Conservation (phyloP, 2,113 vertebrate species). For the Melanostigma gelatinosum region DNA sequence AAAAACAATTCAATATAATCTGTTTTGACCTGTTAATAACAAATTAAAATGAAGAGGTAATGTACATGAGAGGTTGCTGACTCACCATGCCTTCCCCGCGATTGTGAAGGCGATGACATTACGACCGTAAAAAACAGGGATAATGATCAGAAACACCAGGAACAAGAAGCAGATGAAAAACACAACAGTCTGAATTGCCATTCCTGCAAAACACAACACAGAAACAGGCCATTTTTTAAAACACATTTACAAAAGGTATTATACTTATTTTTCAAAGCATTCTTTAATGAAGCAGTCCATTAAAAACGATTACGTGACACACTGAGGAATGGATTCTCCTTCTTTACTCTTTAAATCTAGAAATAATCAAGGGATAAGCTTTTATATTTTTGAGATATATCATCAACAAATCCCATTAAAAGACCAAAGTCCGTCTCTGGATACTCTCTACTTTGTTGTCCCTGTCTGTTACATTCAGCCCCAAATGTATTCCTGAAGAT, state of each 20-base stretch:
- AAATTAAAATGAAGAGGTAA: not conserved
- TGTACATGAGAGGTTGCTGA: not conserved
- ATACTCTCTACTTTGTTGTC: not conserved
- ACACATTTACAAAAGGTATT: not conserved
- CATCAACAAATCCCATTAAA: not conserved
- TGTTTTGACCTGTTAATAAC: not conserved
- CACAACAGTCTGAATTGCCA: conserved; percentile 88
- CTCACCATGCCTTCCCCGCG: conserved; percentile 88
- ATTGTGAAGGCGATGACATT: conserved; percentile 82
- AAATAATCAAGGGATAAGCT: not conserved
- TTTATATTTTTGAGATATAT: not conserved
- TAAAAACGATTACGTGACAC: not conserved
- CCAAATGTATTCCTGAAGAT: not conserved
- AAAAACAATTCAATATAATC: not conserved
- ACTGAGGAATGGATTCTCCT: not conserved
- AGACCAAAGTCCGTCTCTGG: not conserved
- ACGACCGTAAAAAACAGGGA: conserved; percentile 85
- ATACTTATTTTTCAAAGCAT: not conserved
- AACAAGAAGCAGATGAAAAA: conserved; percentile 87
- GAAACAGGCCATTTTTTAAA: not conserved
- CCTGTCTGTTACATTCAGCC: not conserved
- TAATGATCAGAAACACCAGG: conserved; percentile 87
- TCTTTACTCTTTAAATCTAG: not conserved
- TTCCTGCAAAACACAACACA: conserved; percentile 75
- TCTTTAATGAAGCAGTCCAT: not conserved